phyloP scores from a whole-genome alignment of 1,140 invertebrate genomes.

The Achatina immaculata region DNA sequence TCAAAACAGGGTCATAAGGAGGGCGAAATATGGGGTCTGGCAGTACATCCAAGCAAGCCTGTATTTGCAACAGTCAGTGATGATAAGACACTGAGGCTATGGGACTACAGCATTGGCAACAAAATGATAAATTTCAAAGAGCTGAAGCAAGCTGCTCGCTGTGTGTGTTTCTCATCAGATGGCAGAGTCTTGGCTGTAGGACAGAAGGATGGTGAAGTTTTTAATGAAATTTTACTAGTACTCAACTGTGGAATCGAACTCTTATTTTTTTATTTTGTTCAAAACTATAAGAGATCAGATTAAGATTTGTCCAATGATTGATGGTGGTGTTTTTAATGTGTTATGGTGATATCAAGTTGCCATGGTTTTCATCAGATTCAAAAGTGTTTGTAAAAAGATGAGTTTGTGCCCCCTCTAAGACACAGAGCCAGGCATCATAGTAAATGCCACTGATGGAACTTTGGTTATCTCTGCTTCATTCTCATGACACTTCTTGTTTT shows the following conservation, averaged over 20 bases:
- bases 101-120: conserved; percentile 60
- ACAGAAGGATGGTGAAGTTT: conserved; percentile 67
- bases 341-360: too few relatives aligned
- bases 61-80: conserved; percentile 70
- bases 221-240: neutral
- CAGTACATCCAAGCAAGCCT: conserved; percentile 64
- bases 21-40: conserved; percentile 71
- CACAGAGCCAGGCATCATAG: too few relatives aligned
- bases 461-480: too few relatives aligned
- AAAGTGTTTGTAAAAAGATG: too few relatives aligned
- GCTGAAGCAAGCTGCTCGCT: conserved; percentile 65
- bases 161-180: conserved; percentile 68
- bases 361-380: too few relatives aligned
- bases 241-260: neutral
- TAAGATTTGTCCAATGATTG: too few relatives aligned
- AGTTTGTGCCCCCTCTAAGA: too few relatives aligned
- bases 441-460: too few relatives aligned
- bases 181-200: conserved; percentile 70
- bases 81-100: conserved; percentile 68
- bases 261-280: too few relatives aligned
- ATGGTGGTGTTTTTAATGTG: too few relatives aligned
- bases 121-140: conserved; percentile 66
- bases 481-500: too few relatives aligned
- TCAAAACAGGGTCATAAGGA: conserved; percentile 67
- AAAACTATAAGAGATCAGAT: too few relatives aligned